Percentiles rank a stretch among this genome's conserved stretches.
Conservation (phyloP, 2,888 invertebrate genomes). For the Acanthopleura granulata region DNA sequence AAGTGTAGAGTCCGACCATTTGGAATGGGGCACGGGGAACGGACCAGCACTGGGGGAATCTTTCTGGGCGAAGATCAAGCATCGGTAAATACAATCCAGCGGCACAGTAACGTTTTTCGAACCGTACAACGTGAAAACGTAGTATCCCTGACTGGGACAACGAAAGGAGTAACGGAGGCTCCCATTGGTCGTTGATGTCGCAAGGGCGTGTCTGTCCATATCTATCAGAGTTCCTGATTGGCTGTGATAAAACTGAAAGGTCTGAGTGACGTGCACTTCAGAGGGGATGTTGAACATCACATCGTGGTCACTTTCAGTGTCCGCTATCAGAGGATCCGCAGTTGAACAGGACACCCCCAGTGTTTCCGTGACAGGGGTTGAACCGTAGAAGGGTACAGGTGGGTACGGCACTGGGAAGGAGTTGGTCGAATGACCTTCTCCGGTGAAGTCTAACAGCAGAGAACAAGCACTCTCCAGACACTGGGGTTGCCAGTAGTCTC, state of each 20-base stretch:
- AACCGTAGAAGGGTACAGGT: constrained; percentile 58
- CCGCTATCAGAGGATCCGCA: constrained; percentile 51
- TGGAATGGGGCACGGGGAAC: constrained; percentile 58
- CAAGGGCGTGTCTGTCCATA: constrained; percentile 51
- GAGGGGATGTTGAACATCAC: constrained; percentile 54
- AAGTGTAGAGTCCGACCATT: constrained; percentile 59
- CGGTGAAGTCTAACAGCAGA: constrained; percentile 60
- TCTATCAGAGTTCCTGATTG: constrained; percentile 40
- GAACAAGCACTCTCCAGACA: constrained; percentile 66
- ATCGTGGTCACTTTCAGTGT: constrained; percentile 51
- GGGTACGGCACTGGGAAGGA: constrained; percentile 55
- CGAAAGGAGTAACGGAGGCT: constrained; percentile 59
- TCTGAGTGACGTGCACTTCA: constrained; percentile 50
- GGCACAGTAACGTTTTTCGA: constrained; percentile 26
- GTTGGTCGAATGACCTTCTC: constrained; percentile 39
- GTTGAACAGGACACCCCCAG: constrained; percentile 53
- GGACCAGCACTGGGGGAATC: constrained; percentile 53
- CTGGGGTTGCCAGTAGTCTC: constrained; percentile 61
- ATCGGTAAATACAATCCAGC: constrained; percentile 60
- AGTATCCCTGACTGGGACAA: constrained; percentile 62
- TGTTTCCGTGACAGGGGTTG: constrained; percentile 50
- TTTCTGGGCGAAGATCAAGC: constrained; percentile 61
- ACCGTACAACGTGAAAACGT: constrained; percentile 63
- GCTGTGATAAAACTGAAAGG: constrained; percentile 54
- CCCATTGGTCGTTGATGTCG: constrained; percentile 52